Evolutionary conservation across 1,140 invertebrate species (phyloP).

Genomic region (Macrosteles quadrilineatus): DNA sequence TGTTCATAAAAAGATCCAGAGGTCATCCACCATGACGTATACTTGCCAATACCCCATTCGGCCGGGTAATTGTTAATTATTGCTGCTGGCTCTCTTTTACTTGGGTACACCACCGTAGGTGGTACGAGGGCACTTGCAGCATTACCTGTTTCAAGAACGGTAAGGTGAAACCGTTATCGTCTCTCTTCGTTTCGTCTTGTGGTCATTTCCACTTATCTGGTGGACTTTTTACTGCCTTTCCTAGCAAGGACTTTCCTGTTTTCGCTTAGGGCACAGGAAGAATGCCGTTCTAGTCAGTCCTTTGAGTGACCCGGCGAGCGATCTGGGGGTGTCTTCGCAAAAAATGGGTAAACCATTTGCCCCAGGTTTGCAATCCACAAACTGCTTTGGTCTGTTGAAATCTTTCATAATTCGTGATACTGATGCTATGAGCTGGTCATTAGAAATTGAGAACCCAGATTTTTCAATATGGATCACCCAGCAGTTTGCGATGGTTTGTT

Average conservation of each 20-base stretch:
- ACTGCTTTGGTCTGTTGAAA: too few relatives aligned
- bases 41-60: constrained; percentile 46
- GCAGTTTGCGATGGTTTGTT: too few relatives aligned
- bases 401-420: too few relatives aligned
- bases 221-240: constrained; percentile 46
- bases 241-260: constrained; percentile 44
- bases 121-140: constrained; percentile 40
- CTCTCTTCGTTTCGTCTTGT: too few relatives aligned
- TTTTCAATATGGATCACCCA: too few relatives aligned
- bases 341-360: neutral
- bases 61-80: constrained; percentile 40
- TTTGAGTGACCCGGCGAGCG: neutral
- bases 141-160: constrained; percentile 45
- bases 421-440: too few relatives aligned
- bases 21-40: constrained; percentile 50
- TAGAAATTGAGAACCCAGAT: too few relatives aligned
- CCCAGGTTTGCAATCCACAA: neutral
- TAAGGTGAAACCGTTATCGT: too few relatives aligned
- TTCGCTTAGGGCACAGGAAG: neutral
- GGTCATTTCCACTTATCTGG: constrained; percentile 42
- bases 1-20: constrained; percentile 48
- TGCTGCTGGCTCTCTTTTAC: constrained; percentile 44
- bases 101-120: constrained; percentile 49
- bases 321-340: neutral
- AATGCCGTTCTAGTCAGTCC: neutral